Conservation (phyloP, 2,888 invertebrate species). For the Macrophya annulata region DNA sequence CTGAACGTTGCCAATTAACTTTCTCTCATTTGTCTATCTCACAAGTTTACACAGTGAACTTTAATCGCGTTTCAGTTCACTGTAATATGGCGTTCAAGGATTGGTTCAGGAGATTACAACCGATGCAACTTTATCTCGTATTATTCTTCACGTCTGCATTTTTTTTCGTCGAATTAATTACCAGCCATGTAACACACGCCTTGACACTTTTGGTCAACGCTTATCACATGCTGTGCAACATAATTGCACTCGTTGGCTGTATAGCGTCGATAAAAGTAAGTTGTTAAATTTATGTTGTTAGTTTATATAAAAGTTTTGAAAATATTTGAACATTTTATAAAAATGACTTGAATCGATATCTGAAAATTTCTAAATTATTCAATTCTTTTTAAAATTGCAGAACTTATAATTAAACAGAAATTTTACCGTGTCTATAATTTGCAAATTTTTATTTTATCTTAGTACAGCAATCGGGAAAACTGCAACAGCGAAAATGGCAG, state of each 20-base stretch:
- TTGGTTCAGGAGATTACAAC: slow-evolving; percentile 88
- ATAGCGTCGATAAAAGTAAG: slow-evolving; percentile 89
- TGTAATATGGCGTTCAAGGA: slow-evolving; percentile 88
- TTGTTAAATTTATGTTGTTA: neutral
- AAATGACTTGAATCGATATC: neutral
- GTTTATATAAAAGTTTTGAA: neutral
- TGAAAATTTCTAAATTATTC: neutral
- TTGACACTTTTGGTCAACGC: slow-evolving; percentile 95
- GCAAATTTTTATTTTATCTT: slow-evolving; percentile 59
- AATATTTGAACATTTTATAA: neutral
- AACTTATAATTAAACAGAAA: neutral
- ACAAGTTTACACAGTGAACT: neutral
- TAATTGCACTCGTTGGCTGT: slow-evolving; percentile 91
- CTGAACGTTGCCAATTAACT: neutral
- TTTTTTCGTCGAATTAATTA: slow-evolving; percentile 91
- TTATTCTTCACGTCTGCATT: slow-evolving; percentile 87
- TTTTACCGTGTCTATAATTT: neutral
- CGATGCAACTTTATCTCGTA: slow-evolving; percentile 88
- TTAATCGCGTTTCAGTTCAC: neutral
- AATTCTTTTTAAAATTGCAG: neutral
- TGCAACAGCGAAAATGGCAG: slow-evolving; percentile 61
- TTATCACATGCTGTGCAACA: slow-evolving; percentile 97
- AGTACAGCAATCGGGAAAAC: slow-evolving; percentile 72
- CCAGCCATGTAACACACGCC: slow-evolving; percentile 95
- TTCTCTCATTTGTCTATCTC: neutral